Base-by-base conservation (phyloP, 53 echinoderm and acorn worm species). In the Henricia sp. region DNA sequence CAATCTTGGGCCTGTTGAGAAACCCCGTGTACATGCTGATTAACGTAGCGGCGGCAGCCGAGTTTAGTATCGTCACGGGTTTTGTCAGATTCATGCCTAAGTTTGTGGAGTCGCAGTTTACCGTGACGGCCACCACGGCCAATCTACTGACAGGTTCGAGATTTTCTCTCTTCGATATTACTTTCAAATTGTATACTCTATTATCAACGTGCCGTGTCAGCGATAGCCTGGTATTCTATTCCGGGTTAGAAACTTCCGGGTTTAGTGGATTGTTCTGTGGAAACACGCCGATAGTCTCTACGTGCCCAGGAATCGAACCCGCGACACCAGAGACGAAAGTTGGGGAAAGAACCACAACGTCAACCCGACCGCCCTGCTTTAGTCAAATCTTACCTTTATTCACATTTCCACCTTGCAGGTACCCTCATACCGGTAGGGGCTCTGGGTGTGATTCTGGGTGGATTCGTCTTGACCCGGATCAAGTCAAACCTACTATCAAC, bases 31-130 rank as follows among this genome's bases (percentile, higher is more conserved):
- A 88, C 70, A 62, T 88, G 46, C 70, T 68, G 60, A 60, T 82
- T 1, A 70, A 55, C 32, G 35, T 88, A 39, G 71, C 82, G 14
- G 71, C 80, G 6, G 70, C 82, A 20, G 48, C 69, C 11, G 88
- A 88, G 52, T 78, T 88, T 30, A 67, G 82, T 13, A 88, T 72
- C 30, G 63, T 88, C 19, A 88, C 82, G 6, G 88, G 88, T 2
- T 88, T 88, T 30, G 82, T 88, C 23, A 70, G 71, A 56, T 88
- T 88, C 32, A 71, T 70, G 43, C 88, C 88, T 9, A 88, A 88
- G 37, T 88, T 82, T 28, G 37, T 88, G 6, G 71, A 88, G 51
- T 88, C 88, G 6, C 88, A 88, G 32, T 88, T 82, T 62, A 25
- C 50, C 3, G 24, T 88, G 30, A 59, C 46, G 8, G 80, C 88